Base-by-base conservation (phyloP, 1,140 invertebrate species). In the Limonius californicus region DNA sequence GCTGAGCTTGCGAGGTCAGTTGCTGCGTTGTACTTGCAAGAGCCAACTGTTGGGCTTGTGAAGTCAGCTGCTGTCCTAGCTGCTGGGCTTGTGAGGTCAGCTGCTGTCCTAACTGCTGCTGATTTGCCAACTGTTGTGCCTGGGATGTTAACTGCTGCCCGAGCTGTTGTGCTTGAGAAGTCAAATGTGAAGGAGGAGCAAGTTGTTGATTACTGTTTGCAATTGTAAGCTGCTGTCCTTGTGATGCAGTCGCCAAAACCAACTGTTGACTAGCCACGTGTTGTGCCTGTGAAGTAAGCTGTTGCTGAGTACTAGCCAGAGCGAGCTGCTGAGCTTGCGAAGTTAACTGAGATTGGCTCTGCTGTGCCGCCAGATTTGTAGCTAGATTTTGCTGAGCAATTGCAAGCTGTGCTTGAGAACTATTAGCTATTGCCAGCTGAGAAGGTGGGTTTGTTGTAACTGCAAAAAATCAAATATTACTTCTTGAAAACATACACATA, bases 401-500 rank as follows among this genome's bases (percentile, higher is more conserved):
- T 7, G 72, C 71, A 19, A 73, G 54, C 42, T 74, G 72, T 4
- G 73, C 69, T 53, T 72, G 70, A 14, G 70, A 70, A 63, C 69
- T 75, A 45, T 70, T 74, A 18, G 73, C 71, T 39, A 73, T 62
- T 23, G 73, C 70, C n/a, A 73, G 45, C 65, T 74, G 73, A 14
- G 71, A 68, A n/a, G 73, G 62, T n/a, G 74, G 75, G 62, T 76
- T 75, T 43, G 74, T 75, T 32, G 74, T 75, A 21, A 76, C 74
- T 74, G 60, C 23, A 69, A 69, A 1, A n/a, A 61, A 57, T 61
- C 16, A 23, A 32, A 53, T 23, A 18, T 6, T 54, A 19, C 14
- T n/a, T n/a, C n/a, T n/a, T n/a, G n/a, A n/a, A n/a, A n/a, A n/a
- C n/a, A n/a, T n/a, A n/a, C n/a, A 2, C 35, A 15, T n/a, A 19